Base-by-base conservation (phyloP, 2,888 invertebrate species). In the Portevinia maculata region DNA sequence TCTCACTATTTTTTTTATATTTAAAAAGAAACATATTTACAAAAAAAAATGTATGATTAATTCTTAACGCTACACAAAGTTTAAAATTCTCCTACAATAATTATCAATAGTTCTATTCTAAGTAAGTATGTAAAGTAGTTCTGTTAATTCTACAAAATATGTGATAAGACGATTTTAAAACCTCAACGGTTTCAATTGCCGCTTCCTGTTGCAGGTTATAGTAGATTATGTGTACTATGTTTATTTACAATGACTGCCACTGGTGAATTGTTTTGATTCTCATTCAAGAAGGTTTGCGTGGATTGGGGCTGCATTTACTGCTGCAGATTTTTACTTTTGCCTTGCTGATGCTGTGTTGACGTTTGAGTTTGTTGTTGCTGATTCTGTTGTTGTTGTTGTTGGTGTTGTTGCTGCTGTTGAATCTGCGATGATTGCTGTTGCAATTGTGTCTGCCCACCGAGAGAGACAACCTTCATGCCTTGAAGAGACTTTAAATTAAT, bases 401-500 rank as follows among this genome's bases (percentile, higher is more conserved):
- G 71, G 1, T 79, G 79, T 11, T 73, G 79, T 6, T 73, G 79
- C 30, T 84, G 79, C n/a, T 57, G 75, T 21, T 78, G 84, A 1
- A 39, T 17, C 4, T 67, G 71, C 30, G 59, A 37, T n/a, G 65
- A 30, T 8, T 84, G 84, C 34, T 84, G 84, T 30, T 85, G 85
- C 86, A 84, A 84, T 34, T 85, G 85, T 85, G 90, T 89, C 81
- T 90, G 90, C 64, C 90, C 90, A 67, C 91, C 89, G 70, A 93
- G 88, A 0, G 93, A 93, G 79, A 93, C 93, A 67, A 93, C 93
- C 88, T 93, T 93, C 69, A 94, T 91, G 8, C 92, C 93, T 89
- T 93, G 93, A 78, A 93, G 87, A 8, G 93, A 92, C 87, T 94
- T 94, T 15, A 94, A 91, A 87, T 93, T 93, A 70, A 93, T 91